Evolutionary conservation across 2,113 vertebrate genomes (phyloP), one percentile per base, ranked within the genome.

Genomic region (Otolemur garnettii): DNA sequence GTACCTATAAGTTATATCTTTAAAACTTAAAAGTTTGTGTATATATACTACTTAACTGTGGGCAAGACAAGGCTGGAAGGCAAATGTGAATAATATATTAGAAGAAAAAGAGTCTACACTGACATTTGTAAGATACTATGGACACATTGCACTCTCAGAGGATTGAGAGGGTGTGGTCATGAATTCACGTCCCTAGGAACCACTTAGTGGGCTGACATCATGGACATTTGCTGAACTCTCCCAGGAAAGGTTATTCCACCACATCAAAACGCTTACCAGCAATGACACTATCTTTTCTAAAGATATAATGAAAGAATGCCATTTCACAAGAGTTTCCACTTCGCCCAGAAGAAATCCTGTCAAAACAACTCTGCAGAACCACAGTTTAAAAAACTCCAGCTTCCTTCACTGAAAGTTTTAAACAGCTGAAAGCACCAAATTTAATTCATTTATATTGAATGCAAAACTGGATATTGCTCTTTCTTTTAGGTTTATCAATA

Each of bases 391-490:
- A 84, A 90, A 59, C 38, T 72, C 21, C 15, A 53, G 17, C 38
- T 38, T 89, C 59, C 45, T 62, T 81, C 26, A 89, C 0, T 79
- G 38, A 81, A 62, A 33, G 19, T 60, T 93, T 93, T 90, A 74
- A 92, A 88, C 33, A 87, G 79, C 13, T 91, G 1, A 93, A 86
- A 86, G 53, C 35, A 59, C 4, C 11, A 81, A 38, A 79, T 68
- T 78, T 78, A 90, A 93, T 92, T 68, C 89, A 68, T 79, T 77
- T 87, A 60, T 82, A 87, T 35, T 35, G 53, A 94, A 78, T 66
- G 21, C 1, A 93, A 90, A 77, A 80, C 30, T 87, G 12, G 33
- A 66, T 87, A 71, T n/a, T 64, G 26, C 9, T 80, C 7, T 55
- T 97, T 50, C 45, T 50, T 50, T 50, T 50, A 50, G 8, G 45